phyloP scores from a whole-genome alignment of 2,797 vertebrate genomes.

The Alexandromys oeconomus region DNA sequence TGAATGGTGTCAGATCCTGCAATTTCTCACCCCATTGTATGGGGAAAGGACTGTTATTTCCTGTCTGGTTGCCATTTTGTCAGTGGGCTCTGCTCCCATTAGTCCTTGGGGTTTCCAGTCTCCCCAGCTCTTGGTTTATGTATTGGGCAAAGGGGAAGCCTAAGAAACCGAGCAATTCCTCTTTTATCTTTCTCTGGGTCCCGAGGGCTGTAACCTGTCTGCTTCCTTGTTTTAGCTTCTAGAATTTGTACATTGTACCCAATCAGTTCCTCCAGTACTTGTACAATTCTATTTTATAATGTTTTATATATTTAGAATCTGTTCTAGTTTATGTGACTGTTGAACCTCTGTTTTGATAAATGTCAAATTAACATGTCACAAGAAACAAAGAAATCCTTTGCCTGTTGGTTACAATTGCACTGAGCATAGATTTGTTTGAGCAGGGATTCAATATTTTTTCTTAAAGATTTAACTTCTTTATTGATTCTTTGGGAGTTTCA shows the following conservation, averaged over 20 bases:
- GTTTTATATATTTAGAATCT: background rate
- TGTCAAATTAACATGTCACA: slow-evolving; percentile 37
- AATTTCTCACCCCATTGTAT: background rate
- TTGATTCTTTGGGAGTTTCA: background rate
- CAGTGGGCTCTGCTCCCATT: background rate
- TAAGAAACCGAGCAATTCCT: background rate
- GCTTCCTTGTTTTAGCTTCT: background rate
- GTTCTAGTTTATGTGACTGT: background rate
- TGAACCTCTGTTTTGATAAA: slow-evolving; percentile 41
- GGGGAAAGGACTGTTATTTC: background rate
- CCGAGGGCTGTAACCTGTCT: background rate
- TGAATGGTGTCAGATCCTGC: too few relatives aligned
- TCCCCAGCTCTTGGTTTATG: background rate
- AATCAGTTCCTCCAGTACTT: background rate
- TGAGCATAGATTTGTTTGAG: slow-evolving; percentile 16
- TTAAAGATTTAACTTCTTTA: background rate
- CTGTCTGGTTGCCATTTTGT: background rate
- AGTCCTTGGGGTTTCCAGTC: background rate
- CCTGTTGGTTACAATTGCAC: background rate
- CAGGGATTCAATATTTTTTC: background rate
- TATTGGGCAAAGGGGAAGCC: background rate
- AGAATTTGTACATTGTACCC: background rate
- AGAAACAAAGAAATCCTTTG: background rate
- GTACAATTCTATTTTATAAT: background rate
- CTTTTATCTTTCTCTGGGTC: background rate